Conservation (phyloP, 2,113 vertebrate genomes). For the Jacana jacana region DNA sequence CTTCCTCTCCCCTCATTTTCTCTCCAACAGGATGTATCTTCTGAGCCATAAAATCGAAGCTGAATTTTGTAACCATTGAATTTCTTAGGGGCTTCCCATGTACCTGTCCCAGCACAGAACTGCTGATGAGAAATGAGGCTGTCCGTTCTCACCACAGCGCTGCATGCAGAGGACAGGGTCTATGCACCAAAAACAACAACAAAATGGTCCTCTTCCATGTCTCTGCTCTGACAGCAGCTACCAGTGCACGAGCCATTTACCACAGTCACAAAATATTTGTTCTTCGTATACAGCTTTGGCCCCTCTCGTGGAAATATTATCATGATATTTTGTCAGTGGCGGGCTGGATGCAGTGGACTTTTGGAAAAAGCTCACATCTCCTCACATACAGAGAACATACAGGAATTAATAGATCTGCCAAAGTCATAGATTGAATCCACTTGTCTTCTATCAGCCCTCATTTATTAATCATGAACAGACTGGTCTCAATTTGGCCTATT, state of each 20-base stretch:
- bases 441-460: background rate
- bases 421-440: background rate
- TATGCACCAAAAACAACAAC: too few relatives aligned
- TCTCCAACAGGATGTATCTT: background rate
- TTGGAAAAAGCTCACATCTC: background rate
- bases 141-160: accelerated
- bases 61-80: background rate
- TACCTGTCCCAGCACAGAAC: background rate
- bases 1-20: background rate
- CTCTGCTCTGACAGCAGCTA: background rate
- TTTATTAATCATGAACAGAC: background rate
- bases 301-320: background rate
- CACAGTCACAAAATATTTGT: background rate
- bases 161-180: accelerated
- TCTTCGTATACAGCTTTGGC: accelerated
- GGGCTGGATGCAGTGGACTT: background rate
- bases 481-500: background rate
- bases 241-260: accelerated
- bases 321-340: accelerated
- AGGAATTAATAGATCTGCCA: background rate
- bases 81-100: background rate
- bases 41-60: background rate
- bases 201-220: background rate
- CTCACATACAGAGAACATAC: background rate
- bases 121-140: background rate